A percentile compares a stretch with the other conserved stretches of the same genome.
Evolutionary conservation across 2,888 invertebrate genomes (phyloP).

Genomic region (Philopedon plagiatum): DNA sequence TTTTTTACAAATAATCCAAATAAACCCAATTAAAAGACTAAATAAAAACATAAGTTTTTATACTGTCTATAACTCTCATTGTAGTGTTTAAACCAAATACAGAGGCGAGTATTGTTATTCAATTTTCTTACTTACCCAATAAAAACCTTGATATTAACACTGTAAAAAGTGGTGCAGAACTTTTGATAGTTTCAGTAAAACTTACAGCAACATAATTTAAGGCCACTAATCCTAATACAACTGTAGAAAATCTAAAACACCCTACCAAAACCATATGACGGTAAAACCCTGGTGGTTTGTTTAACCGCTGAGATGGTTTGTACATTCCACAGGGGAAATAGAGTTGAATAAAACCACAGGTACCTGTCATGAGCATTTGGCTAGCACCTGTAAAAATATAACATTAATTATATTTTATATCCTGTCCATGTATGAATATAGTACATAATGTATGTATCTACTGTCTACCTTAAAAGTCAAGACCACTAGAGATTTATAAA

Average conservation of each 20-base stretch:
- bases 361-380: slow-evolving; percentile 82
- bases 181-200: slow-evolving; percentile 86
- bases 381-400: slow-evolving; percentile 73
- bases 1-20: too few species aligned
- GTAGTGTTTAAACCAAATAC: too few species aligned
- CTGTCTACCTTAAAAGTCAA: too few species aligned
- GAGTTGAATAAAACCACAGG: slow-evolving; percentile 82
- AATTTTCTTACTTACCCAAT: slow-evolving; percentile 73
- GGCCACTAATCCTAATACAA: slow-evolving; percentile 81
- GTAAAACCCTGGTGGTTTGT: slow-evolving; percentile 79
- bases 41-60: too few species aligned
- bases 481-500: too few species aligned
- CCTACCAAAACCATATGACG: slow-evolving; percentile 82
- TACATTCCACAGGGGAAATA: slow-evolving; percentile 83
- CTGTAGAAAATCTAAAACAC: slow-evolving; percentile 78
- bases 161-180: slow-evolving; percentile 85
- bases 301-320: slow-evolving; percentile 72
- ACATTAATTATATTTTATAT: too few species aligned
- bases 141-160: slow-evolving; percentile 80
- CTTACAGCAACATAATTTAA: slow-evolving; percentile 85
- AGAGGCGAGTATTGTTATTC: too few species aligned
- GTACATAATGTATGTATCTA: too few species aligned
- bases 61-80: too few species aligned
- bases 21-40: too few species aligned
- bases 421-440: too few species aligned